A percentile compares a stretch with the other conserved stretches of the same genome.
phyloP scores from a whole-genome alignment of 2,888 invertebrate genomes.

The Drosophila recens region DNA sequence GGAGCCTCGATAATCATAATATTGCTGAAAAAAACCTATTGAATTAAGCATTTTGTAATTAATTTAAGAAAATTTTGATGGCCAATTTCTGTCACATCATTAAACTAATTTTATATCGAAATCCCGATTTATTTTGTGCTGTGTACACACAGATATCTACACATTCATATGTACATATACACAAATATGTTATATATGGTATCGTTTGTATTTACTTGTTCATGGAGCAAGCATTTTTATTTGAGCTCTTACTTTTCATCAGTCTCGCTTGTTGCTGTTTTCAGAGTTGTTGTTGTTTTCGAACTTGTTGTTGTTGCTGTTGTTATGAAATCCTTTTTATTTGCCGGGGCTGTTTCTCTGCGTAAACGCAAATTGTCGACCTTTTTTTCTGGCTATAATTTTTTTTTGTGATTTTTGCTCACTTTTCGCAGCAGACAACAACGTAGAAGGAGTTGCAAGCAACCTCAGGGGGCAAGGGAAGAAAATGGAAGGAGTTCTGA shows the following conservation, averaged over 20 bases:
- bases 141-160: neutral
- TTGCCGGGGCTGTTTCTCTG: conserved; percentile 70
- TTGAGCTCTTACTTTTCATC: conserved; percentile 80
- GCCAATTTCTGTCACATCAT: too few species aligned
- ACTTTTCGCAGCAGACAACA: conserved; percentile 61
- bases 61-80: too few species aligned
- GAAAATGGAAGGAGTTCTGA: neutral
- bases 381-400: conserved; percentile 55
- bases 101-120: too few species aligned
- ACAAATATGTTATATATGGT: conserved; percentile 35
- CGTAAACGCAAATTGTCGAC: conserved; percentile 75
- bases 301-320: conserved; percentile 45
- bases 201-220: conserved; percentile 48
- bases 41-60: too few species aligned
- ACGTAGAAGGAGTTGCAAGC: conserved; percentile 31
- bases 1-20: too few species aligned
- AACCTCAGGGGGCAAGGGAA: conserved; percentile 1
- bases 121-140: too few species aligned
- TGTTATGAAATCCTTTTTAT: conserved; percentile 76
- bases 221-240: conserved; percentile 62
- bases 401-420: conserved; percentile 52
- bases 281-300: conserved; percentile 2
- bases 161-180: conserved; percentile 1
- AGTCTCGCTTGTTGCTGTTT: conserved; percentile 41
- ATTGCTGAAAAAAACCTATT: too few species aligned